These are phyloP conservation scores for Parascotia fuliginaria DNA, from an alignment of 2,888 invertebrate genomes.

Conservation along the genomic window DNA sequence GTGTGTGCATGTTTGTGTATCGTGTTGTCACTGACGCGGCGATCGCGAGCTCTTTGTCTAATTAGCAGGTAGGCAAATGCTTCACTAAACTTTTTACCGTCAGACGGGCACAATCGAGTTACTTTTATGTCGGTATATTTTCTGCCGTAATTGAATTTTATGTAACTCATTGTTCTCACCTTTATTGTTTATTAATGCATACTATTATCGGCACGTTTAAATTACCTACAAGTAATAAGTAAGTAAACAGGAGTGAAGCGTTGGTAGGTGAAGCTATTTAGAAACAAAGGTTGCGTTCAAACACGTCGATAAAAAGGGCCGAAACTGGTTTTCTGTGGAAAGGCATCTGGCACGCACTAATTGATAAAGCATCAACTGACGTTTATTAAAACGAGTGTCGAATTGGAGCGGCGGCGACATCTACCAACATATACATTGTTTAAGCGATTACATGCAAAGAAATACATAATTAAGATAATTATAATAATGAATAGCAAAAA, in stretches of 20 bases:
- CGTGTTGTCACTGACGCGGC: conserved; percentile 71
- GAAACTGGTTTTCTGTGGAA: conserved; percentile 77
- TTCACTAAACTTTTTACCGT: conserved; percentile 61
- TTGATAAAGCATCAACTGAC: conserved; percentile 75
- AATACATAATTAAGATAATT: conserved; percentile 14
- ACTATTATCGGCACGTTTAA: conserved; percentile 30
- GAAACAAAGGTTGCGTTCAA: conserved; percentile 66
- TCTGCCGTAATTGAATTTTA: conserved; percentile 55
- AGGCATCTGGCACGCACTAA: conserved; percentile 81
- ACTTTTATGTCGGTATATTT: conserved; percentile 46
- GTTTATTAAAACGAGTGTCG: conserved; percentile 59
- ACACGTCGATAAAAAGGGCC: conserved; percentile 65
- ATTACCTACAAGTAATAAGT: conserved; percentile 39
- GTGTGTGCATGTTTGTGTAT: conserved; percentile 75
- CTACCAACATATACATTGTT: conserved; percentile 22
- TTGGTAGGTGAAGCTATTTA: conserved; percentile 47
- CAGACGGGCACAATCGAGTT: conserved; percentile 49
- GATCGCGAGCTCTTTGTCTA: conserved; percentile 80
- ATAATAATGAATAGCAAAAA: conserved; percentile 7
- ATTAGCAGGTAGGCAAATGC: conserved; percentile 81
- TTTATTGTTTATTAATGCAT: conserved; percentile 36
- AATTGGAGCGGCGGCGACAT: conserved; percentile 37
- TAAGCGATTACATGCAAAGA: conserved; percentile 32
- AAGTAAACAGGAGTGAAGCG: conserved; percentile 31
- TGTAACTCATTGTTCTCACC: conserved; percentile 48